phyloP scores from a whole-genome alignment of 2,888 invertebrate genomes.

The Tetrapedia diversipes region DNA sequence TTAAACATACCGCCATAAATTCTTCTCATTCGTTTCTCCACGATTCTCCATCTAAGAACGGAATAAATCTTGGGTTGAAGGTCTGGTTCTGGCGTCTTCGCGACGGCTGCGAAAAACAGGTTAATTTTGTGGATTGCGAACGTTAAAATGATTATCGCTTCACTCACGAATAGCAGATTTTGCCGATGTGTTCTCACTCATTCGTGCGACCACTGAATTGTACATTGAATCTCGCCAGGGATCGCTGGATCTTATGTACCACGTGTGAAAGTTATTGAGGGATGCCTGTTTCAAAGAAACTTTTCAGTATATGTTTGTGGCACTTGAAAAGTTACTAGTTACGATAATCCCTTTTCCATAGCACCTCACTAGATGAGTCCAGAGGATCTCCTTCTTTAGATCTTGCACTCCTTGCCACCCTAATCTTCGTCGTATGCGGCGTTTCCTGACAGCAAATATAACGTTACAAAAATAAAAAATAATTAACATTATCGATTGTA shows the following conservation, averaged over 20 bases:
- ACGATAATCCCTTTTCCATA: neutral
- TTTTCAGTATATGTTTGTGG: neutral
- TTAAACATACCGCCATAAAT: constrained; percentile 4
- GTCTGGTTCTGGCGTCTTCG: constrained; percentile 17
- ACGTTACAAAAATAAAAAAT: too few relatives aligned
- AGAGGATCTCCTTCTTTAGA: constrained; percentile 11
- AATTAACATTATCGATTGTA: too few relatives aligned
- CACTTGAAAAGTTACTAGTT: too few relatives aligned
- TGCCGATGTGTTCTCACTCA: constrained; percentile 53
- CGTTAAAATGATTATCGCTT: neutral
- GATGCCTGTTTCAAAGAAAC: constrained; percentile 19
- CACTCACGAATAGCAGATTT: constrained; percentile 51
- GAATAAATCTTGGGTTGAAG: constrained; percentile 41
- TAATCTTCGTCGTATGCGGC: constrained; percentile 1
- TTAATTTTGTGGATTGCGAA: neutral
- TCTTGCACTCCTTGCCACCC: constrained; percentile 18
- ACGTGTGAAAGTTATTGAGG: constrained; percentile 64
- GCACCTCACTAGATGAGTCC: constrained; percentile 33
- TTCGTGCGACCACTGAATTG: constrained; percentile 59
- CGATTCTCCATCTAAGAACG: constrained; percentile 16
- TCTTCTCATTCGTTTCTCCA: constrained; percentile 7
- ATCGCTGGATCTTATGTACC: constrained; percentile 69
- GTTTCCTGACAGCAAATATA: neutral
- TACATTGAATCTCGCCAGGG: constrained; percentile 65
- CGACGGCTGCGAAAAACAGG: constrained; percentile 4